These are phyloP conservation scores for Jordanella pulchra DNA, from an alignment of 2,797 vertebrate species.

Conservation along the genomic window DNA sequence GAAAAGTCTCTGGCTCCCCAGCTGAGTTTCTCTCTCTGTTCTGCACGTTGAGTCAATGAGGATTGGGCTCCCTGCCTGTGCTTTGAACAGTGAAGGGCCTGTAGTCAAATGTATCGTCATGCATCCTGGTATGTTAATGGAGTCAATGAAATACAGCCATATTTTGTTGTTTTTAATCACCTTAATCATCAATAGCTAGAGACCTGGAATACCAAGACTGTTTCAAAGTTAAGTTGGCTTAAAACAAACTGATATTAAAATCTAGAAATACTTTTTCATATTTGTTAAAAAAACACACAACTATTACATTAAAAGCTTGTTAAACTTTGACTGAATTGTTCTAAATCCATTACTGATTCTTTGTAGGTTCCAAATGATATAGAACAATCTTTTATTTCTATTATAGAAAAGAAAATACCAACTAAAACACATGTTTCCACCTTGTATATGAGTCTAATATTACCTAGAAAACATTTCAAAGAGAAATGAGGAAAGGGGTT, in stretches of 20 bases:
- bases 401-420: too few relatives aligned
- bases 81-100: neutral
- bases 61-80: neutral
- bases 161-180: neutral
- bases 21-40: neutral
- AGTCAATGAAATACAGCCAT: neutral
- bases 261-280: neutral
- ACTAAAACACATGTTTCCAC: too few relatives aligned
- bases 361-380: too few relatives aligned
- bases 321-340: neutral
- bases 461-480: too few relatives aligned
- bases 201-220: too few relatives aligned
- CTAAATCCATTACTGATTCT: neutral
- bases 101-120: neutral
- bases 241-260: too few relatives aligned
- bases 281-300: neutral
- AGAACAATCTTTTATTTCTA: too few relatives aligned
- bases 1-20: neutral
- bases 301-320: neutral
- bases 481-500: too few relatives aligned
- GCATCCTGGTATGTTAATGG: neutral
- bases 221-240: neutral
- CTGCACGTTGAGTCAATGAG: neutral
- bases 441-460: too few relatives aligned
- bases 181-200: neutral